Percentiles rank a stretch among this genome's conserved stretches.
These are phyloP conservation scores for Henicopernis longicauda DNA, from an alignment of 2,113 vertebrate genomes.

Conservation along the genomic window DNA sequence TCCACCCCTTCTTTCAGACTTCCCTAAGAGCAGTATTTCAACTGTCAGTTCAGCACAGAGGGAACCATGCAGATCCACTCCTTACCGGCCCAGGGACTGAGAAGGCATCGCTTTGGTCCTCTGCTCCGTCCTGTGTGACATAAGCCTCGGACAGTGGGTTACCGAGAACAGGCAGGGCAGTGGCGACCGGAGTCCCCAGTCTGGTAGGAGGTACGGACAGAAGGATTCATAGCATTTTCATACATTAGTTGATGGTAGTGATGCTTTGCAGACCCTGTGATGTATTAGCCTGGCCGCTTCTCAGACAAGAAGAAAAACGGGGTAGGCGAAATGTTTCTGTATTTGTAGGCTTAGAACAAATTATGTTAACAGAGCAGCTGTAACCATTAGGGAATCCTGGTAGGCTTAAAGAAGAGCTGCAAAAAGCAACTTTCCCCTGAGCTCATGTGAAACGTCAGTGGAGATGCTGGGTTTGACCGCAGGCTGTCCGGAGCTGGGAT, in stretches of 20 bases:
- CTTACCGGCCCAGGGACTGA: accelerated
- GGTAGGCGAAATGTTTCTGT: constrained; percentile 8
- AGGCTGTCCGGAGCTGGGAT: neutral
- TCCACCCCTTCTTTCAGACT: neutral
- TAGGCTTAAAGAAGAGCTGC: neutral
- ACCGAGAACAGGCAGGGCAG: neutral
- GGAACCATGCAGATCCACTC: accelerated
- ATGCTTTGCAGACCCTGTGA: neutral
- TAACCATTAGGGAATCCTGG: neutral
- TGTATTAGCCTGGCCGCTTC: neutral
- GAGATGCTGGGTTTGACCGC: accelerated
- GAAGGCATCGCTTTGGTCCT: accelerated
- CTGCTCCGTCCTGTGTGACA: neutral
- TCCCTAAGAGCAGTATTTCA: neutral
- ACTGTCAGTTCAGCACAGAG: neutral
- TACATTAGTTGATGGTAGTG: neutral
- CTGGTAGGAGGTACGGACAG: accelerated
- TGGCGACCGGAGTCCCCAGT: accelerated
- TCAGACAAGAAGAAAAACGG: constrained; percentile 3
- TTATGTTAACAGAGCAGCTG: neutral
- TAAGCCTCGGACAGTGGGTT: accelerated
- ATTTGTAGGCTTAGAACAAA: neutral
- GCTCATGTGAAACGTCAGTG: accelerated
- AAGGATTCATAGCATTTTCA: neutral
- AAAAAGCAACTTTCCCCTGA: neutral